phyloP scores from a whole-genome alignment of 1,140 invertebrate genomes.

The Helicoverpa armigera region DNA sequence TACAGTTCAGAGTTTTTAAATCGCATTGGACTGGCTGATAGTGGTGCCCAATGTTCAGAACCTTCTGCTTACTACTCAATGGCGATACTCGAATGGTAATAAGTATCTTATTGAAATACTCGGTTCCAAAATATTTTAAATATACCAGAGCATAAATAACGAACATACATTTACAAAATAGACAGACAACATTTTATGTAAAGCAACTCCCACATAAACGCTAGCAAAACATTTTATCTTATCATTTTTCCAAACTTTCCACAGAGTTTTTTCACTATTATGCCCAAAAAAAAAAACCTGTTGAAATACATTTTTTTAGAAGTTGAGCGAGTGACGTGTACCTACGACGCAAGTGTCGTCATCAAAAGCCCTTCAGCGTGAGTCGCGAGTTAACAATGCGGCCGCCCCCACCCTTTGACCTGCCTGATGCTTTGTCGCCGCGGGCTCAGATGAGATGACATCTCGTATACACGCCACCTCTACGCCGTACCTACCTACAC shows the following conservation, averaged over 20 bases:
- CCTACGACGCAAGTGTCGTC: constrained; percentile 64
- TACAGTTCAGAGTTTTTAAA: too few relatives aligned
- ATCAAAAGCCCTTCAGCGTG: constrained; percentile 79
- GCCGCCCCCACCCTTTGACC: constrained; percentile 77
- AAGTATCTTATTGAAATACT: too few relatives aligned
- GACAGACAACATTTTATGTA: neutral
- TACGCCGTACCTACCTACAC: neutral
- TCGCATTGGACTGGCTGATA: too few relatives aligned
- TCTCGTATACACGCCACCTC: constrained; percentile 59
- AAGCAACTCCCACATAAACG: neutral
- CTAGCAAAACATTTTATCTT: constrained; percentile 13
- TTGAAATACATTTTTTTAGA: constrained; percentile 41
- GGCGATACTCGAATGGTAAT: too few relatives aligned
- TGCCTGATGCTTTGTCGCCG: constrained; percentile 75
- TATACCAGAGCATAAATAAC: too few relatives aligned
- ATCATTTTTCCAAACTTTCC: constrained; percentile 30
- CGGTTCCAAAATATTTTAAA: too few relatives aligned
- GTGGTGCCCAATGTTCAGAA: too few relatives aligned
- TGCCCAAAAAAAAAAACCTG: constrained; percentile 40
- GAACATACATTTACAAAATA: neutral
- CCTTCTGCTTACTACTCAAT: too few relatives aligned
- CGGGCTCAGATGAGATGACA: constrained; percentile 71
- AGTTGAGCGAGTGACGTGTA: constrained; percentile 51
- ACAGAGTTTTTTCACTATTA: constrained; percentile 34
- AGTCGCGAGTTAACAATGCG: constrained; percentile 82